Base-by-base conservation (phyloP, 35 echinoderm and acorn worm species). In the Ophiothrix spiculata region DNA sequence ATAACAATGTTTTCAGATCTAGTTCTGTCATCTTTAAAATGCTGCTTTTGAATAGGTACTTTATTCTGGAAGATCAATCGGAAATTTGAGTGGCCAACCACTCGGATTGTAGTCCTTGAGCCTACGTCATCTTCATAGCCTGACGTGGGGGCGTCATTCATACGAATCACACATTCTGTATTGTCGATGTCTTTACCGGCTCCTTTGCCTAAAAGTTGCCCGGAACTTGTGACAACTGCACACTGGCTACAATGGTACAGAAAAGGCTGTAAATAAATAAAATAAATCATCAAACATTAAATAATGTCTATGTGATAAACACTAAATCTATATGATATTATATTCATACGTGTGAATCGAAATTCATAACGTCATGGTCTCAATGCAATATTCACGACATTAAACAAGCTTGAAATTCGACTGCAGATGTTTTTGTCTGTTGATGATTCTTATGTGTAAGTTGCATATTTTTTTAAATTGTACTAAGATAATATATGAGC, bases 41-140 rank as follows among this genome's bases (percentile, higher is more conserved):
- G 88, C 38, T 77, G 38, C n/a, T 90, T 84, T 39, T 86, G 88
- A 79, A 32, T 89, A n/a, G 36, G 36, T 36, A 78, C 33, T 56
- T 91, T 91, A 38, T 85, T 86, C 77, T 91, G 82, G 78, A 91
- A 86, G 75, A 85, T 94, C 19, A 83, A 39, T 56, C 84, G 76
- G 12, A 96, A 89, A 76, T 96, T 96, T 25, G 89, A 86, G 79
- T 96, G 93, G 38, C 95, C 91, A 32, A 97, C 92, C 36, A 97
- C 95, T 35, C 95, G 83, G 64, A 97, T 82, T 2, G 92, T 94
- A 39, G 91, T 98, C 19, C 89, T 80, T 39, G 36, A 41, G 6
- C 95, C 95, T 8, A 91, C 88, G 37, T 94, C 95, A 21, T 56
- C 69, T 69, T 90, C 92, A 56, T 86, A 98, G 19, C 91, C 91